A percentile compares a stretch with the other conserved stretches of the same genome.
Conservation (phyloP, 2,113 vertebrate species). For the Podarcis muralis region DNA sequence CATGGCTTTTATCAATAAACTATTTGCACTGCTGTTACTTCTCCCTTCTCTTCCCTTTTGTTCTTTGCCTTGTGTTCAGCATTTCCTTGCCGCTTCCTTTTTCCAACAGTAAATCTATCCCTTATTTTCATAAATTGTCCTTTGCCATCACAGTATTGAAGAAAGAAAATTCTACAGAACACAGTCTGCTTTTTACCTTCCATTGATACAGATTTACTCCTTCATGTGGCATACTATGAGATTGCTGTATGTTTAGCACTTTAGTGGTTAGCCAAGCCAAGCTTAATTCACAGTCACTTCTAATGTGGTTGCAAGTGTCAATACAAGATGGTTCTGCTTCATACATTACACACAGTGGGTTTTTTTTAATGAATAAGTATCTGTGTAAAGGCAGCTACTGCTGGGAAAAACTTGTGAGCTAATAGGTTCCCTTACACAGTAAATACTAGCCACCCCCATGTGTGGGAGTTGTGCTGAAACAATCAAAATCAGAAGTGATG, state of each 20-base stretch:
- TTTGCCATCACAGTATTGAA: neutral
- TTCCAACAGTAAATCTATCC: slow-evolving; percentile 28
- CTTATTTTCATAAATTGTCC: neutral
- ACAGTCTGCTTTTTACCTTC: neutral
- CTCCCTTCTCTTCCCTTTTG: slow-evolving; percentile 37
- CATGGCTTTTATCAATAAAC: slow-evolving; percentile 22
- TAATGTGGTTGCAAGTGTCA: neutral
- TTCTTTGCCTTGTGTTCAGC: neutral
- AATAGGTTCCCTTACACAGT: neutral
- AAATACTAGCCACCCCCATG: neutral
- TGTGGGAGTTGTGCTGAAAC: neutral
- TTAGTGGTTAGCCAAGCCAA: neutral
- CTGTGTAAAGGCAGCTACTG: neutral
- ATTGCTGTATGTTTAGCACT: neutral
- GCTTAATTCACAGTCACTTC: neutral
- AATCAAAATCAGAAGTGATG: neutral
- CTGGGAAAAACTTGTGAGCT: neutral
- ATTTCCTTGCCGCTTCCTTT: neutral
- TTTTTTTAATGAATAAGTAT: neutral
- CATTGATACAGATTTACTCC: neutral
- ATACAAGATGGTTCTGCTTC: neutral
- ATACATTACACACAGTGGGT: neutral
- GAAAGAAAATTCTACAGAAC: neutral
- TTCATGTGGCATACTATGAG: neutral
- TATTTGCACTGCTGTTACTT: neutral